Conservation (phyloP, 1,140 invertebrate species). For the Scaptomyza hsui region DNA sequence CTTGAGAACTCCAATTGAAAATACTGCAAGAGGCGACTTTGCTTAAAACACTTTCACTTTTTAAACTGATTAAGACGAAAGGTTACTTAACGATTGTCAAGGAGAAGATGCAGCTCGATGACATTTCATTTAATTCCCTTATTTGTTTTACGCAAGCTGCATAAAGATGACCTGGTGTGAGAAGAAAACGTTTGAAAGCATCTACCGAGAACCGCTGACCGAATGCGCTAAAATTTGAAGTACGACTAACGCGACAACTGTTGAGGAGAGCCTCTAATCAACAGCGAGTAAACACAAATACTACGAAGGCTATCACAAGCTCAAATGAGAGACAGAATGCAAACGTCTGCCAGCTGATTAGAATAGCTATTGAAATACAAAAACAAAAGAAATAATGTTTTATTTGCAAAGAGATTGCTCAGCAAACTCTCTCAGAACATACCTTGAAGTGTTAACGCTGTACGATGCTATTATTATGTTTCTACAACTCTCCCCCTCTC, state of each 20-base stretch:
- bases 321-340: slow-evolving; percentile 48
- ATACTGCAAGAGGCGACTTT: not conserved
- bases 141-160: not conserved
- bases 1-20: not conserved
- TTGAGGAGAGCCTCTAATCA: slow-evolving; percentile 58
- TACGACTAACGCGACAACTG: slow-evolving; percentile 55
- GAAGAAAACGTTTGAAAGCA: not conserved
- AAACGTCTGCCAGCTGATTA: slow-evolving; percentile 60
- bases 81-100: not conserved
- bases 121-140: not conserved
- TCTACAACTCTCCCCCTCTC: slow-evolving; percentile 27
- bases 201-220: slow-evolving; percentile 40
- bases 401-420: slow-evolving; percentile 53
- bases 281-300: slow-evolving; percentile 57
- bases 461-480: slow-evolving; percentile 26
- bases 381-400: slow-evolving; percentile 39
- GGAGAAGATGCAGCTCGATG: not conserved
- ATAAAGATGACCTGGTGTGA: not conserved
- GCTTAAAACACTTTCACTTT: not conserved
- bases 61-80: too few species aligned
- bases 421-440: slow-evolving; percentile 14
- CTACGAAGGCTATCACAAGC: slow-evolving; percentile 66
- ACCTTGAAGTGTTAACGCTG: not conserved
- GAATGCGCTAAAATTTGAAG: slow-evolving; percentile 53
- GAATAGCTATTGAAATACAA: slow-evolving; percentile 59